These are phyloP conservation scores for Mellivora capensis DNA, from an alignment of 2,113 vertebrate genomes.

Conservation along the genomic window DNA sequence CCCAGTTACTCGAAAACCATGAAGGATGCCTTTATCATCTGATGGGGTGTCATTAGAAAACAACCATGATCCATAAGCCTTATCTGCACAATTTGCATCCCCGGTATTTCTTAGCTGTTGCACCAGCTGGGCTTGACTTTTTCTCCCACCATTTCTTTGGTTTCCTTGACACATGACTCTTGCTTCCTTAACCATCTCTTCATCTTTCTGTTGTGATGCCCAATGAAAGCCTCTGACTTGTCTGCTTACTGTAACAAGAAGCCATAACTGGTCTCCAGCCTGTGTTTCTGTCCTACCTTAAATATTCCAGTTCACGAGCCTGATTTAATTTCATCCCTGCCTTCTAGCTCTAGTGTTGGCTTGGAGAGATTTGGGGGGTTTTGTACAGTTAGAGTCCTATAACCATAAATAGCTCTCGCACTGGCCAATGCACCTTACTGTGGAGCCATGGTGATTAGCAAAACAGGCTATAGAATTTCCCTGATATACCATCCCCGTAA, in stretches of 20 bases:
- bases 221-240: not conserved
- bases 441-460: not conserved
- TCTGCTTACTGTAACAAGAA: not conserved
- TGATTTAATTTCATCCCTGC: not conserved
- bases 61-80: not conserved
- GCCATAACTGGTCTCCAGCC: not conserved
- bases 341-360: not conserved
- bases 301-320: not conserved
- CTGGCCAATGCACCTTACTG: not conserved
- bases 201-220: not conserved
- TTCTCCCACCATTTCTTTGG: not conserved
- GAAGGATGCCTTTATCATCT: not conserved
- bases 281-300: not conserved
- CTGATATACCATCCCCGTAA: not conserved
- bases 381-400: not conserved
- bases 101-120: not conserved
- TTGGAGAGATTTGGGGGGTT: not conserved
- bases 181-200: not conserved
- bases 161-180: conserved; percentile 8
- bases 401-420: not conserved
- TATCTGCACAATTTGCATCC: not conserved
- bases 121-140: not conserved
- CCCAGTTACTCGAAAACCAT: not conserved
- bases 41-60: not conserved
- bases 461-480: not conserved